Conservation (phyloP, 2,888 invertebrate genomes). For the Neoaliturus tenellus region DNA sequence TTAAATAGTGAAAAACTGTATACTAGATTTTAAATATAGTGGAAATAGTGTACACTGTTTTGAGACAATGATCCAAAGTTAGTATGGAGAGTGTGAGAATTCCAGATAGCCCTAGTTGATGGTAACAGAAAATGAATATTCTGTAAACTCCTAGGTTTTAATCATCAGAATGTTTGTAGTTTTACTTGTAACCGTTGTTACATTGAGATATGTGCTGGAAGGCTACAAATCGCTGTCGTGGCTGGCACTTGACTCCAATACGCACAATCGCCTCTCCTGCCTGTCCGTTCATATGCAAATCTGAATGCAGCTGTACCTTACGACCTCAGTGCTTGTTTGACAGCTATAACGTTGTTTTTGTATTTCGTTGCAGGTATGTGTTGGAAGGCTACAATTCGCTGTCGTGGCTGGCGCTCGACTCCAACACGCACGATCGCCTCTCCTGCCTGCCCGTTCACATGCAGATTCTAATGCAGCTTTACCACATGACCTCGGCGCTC, state of each 20-base stretch:
- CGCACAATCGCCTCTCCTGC: constrained; percentile 97
- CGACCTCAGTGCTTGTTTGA: constrained; percentile 87
- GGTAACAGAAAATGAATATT: too few species aligned
- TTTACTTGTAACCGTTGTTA: too few species aligned
- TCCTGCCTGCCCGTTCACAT: constrained; percentile 99
- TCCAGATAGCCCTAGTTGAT: too few species aligned
- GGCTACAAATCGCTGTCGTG: constrained; percentile 99
- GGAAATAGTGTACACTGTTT: too few species aligned
- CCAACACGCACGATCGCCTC: constrained; percentile 94
- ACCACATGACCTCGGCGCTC: constrained; percentile 95
- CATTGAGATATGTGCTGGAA: constrained; percentile 98
- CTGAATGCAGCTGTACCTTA: constrained; percentile 97
- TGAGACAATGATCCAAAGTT: too few species aligned
- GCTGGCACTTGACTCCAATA: constrained; percentile 96
- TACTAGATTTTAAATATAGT: too few species aligned
- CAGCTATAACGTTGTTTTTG: too few species aligned
- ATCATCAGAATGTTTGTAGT: too few species aligned
- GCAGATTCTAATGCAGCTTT: constrained; percentile 97
- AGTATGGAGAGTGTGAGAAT: too few species aligned
- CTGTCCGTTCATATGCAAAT: constrained; percentile 99
- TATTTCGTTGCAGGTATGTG: constrained; percentile 85
- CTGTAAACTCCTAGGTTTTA: too few species aligned
- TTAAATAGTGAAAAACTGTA: too few species aligned
- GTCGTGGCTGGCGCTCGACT: constrained; percentile 98
- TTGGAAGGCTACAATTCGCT: constrained; percentile 99